These are phyloP conservation scores for Lissonota sp. DNA, from an alignment of 2,888 invertebrate species.

Conservation along the genomic window DNA sequence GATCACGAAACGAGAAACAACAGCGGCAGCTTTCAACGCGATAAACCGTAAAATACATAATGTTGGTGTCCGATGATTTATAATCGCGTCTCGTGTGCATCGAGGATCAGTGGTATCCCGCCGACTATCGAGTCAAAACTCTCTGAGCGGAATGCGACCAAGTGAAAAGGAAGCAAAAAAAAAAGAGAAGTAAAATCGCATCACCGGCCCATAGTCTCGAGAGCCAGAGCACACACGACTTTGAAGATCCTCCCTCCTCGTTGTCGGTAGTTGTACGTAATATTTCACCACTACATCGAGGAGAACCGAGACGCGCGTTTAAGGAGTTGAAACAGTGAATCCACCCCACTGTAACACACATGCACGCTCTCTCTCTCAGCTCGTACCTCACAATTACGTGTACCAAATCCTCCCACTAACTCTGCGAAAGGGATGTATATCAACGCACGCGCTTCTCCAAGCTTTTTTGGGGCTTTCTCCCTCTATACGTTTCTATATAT, in stretches of 20 bases:
- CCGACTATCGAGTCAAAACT: no score
- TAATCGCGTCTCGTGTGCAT: constrained; percentile 66
- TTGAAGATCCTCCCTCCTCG: background rate
- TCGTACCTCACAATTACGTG: constrained; percentile 32
- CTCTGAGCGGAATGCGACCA: no score
- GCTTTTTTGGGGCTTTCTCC: constrained; percentile 10
- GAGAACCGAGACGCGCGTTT: background rate
- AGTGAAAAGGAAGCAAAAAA: no score
- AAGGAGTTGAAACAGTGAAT: background rate
- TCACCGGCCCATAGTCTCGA: no score
- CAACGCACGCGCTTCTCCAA: constrained; percentile 48
- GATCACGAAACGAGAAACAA: constrained; percentile 40
- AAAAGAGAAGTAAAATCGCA: no score
- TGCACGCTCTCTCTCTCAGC: background rate
- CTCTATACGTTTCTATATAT: background rate
- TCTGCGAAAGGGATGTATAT: constrained; percentile 7
- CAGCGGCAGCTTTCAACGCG: constrained; percentile 41
- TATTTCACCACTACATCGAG: constrained; percentile 40
- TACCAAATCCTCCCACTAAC: background rate
- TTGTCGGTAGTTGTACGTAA: constrained; percentile 14
- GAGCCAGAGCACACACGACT: no score
- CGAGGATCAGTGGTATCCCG: constrained; percentile 53
- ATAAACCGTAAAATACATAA: constrained; percentile 55
- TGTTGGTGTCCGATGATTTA: constrained; percentile 51
- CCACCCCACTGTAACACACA: constrained; percentile 36